phyloP scores from a whole-genome alignment of 2,113 vertebrate genomes.

The Centropus unirufus region DNA sequence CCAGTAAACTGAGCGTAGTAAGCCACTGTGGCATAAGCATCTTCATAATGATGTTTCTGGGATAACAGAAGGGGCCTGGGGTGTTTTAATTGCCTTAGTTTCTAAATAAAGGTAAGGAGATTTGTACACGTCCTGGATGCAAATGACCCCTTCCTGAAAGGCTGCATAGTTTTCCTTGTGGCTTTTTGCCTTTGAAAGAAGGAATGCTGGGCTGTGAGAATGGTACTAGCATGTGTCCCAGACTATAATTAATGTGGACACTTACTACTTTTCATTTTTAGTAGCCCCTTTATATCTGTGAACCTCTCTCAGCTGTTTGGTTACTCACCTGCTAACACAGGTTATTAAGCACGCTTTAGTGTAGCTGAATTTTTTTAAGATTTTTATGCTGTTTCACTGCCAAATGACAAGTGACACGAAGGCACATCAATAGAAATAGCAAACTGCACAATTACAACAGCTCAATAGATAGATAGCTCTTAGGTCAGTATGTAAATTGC shows the following conservation, averaged over 20 bases:
- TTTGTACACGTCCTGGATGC: constrained; percentile 2
- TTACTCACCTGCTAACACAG: background rate
- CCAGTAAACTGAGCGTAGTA: constrained; percentile 24
- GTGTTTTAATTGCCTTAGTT: constrained; percentile 57
- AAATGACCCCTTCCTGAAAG: background rate
- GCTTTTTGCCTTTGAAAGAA: background rate
- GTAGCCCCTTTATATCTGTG: background rate
- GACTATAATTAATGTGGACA: background rate
- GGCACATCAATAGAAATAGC: background rate
- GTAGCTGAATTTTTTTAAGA: background rate
- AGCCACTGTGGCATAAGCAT: constrained; percentile 20
- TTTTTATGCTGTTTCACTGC: background rate
- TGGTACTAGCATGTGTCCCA: background rate
- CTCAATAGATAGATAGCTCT: background rate
- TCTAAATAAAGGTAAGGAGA: constrained; percentile 34
- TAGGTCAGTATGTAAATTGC: constrained; percentile 28
- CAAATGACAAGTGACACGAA: background rate
- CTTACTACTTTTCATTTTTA: background rate
- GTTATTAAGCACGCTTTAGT: background rate
- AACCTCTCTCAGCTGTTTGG: background rate
- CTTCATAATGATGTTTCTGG: constrained; percentile 45
- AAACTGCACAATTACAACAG: background rate
- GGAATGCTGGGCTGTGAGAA: background rate
- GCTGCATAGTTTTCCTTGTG: background rate
- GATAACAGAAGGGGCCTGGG: constrained; percentile 46